Conservation (phyloP, 2,797 vertebrate species). For the Spinus pinus region DNA sequence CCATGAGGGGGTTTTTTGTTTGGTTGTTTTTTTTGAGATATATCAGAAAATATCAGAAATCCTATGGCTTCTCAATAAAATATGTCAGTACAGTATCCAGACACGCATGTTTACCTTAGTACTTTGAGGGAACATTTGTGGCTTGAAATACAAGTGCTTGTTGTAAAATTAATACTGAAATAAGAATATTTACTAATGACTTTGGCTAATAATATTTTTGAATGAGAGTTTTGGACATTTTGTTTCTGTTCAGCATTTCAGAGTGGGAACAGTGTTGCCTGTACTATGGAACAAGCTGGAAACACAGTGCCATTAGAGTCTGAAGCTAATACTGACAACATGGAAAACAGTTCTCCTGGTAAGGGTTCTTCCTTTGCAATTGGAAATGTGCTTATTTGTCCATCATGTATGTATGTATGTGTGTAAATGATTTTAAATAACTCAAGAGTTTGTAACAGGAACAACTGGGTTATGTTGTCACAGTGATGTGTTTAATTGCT, state of each 20-base stretch:
- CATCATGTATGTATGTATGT: rapidly evolving
- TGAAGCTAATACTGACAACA: conserved; percentile 81
- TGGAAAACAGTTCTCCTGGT: conserved; percentile 88
- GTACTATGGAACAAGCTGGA: conserved; percentile 83
- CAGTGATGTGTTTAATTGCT: not conserved
- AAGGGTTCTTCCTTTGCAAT: conserved; percentile 33
- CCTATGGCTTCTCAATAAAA: not conserved
- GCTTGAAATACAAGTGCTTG: not conserved
- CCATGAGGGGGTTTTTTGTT: not conserved
- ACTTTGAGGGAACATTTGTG: not conserved
- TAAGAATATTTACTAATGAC: not conserved
- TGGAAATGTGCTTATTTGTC: not conserved
- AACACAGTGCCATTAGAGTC: conserved; percentile 78
- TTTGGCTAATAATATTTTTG: not conserved
- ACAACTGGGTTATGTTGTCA: not conserved
- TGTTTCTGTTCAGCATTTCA: conserved; percentile 61
- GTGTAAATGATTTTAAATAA: not conserved
- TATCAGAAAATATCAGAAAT: not conserved
- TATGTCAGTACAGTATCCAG: not conserved
- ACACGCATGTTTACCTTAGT: not conserved
- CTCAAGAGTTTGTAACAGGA: not conserved
- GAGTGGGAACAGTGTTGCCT: conserved; percentile 14
- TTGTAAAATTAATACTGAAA: not conserved
- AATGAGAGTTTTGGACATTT: not conserved
- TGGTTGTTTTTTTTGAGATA: not conserved